Evolutionary conservation across 2,888 invertebrate genomes (phyloP), one percentile per base, ranked within the genome.

Genomic region (Esperia sulphurella): DNA sequence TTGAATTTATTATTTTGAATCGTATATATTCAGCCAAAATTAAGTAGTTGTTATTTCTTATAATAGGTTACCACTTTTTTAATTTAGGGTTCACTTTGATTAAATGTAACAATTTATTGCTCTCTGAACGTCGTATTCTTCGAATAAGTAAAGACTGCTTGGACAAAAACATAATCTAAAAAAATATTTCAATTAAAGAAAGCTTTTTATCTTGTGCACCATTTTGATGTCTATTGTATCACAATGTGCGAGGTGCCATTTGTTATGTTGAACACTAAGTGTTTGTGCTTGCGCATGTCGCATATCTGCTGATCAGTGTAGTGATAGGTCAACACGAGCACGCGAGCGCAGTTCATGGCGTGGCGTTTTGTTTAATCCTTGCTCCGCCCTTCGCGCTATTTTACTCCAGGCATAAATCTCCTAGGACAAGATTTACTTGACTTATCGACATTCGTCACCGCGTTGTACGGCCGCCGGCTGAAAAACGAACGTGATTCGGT

Each of bases 401-500:
- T 74, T 66, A 68, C 61, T 61, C 48, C 58, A 61, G 60, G 65
- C 64, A 73, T 79, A 76, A 78, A 77, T 75, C 75, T 78, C 51
- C 49, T 59, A 64, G 71, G 57, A 62, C 63, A 59, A 63, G 62
- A 55, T 55, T 59, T 65, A 54, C 59, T 65, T 52, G 60, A 60
- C 68, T 61, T 75, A 77, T 76, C 71, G 68, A 69, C 71, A 80
- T 81, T 77, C 75, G 76, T 81, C 76, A 73, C 76, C 58, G n/a
- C n/a, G 77, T 69, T 65, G 67, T 67, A 63, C 65, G 64, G 56
- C 63, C 63, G 59, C 63, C 60, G 57, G 58, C 71, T 77, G 73
- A 82, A 82, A 84, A 81, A 76, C 75, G 78, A 83, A 81, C 83
- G 82, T 83, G 85, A 79, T 85, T 79, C 67, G 73, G 71, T 75